Conservation (phyloP, 2,113 vertebrate species). For the Galbula dea region DNA sequence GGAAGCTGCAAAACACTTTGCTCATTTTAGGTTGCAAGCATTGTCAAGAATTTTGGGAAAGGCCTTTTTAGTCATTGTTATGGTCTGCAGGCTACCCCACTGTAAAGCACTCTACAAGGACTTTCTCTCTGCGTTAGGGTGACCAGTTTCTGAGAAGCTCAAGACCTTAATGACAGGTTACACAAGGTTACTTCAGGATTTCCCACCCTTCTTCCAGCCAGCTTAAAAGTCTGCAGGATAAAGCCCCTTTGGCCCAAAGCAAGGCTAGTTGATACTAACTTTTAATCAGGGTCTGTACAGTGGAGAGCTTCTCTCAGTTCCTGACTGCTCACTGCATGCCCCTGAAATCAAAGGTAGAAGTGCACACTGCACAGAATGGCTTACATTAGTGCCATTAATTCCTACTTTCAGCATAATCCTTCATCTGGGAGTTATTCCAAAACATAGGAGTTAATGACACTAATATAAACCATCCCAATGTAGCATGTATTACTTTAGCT, state of each 20-base stretch:
- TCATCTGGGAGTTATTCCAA: slow-evolving; percentile 76
- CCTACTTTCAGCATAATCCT: slow-evolving; percentile 73
- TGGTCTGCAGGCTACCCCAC: not conserved
- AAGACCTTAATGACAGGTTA: not conserved
- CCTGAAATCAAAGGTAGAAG: slow-evolving; percentile 47
- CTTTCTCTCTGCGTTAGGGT: not conserved
- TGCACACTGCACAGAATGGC: slow-evolving; percentile 31
- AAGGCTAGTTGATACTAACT: not conserved
- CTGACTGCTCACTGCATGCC: slow-evolving; percentile 21
- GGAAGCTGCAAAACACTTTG: not conserved
- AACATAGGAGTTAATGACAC: slow-evolving; percentile 72
- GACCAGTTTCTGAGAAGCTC: not conserved
- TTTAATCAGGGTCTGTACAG: not conserved
- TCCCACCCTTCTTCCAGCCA: slow-evolving; percentile 32
- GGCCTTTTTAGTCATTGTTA: not conserved
- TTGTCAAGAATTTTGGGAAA: not conserved
- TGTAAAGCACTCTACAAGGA: not conserved
- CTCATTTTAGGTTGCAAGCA: not conserved
- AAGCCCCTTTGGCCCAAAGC: slow-evolving; percentile 19
- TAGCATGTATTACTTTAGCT: slow-evolving; percentile 67
- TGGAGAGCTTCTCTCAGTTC: not conserved
- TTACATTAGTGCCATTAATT: slow-evolving; percentile 76
- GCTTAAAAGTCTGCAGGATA: not conserved
- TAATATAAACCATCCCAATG: slow-evolving; percentile 71
- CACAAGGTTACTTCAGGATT: slow-evolving; percentile 12